Base-by-base conservation (phyloP, 1,140 invertebrate genomes). In the Drosophila truncata region DNA sequence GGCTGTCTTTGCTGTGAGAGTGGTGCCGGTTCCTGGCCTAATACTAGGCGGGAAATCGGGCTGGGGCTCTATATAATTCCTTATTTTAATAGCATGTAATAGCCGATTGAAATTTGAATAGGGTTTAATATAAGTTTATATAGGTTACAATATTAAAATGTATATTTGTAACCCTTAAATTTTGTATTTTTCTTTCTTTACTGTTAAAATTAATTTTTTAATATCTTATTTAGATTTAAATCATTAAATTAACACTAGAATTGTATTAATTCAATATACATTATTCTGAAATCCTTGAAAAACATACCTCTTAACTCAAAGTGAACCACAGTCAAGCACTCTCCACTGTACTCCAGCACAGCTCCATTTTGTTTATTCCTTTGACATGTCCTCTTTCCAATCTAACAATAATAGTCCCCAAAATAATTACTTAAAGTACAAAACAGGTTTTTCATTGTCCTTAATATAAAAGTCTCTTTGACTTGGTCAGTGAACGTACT, bases 1-100 rank as follows among this genome's bases (percentile, higher is more conserved):
- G 23, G 16, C 13, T 42, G 31, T 31, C 47, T 61, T 29, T 59
- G 29, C 46, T 81, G 63, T 23, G 20, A 31, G 23, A 42, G 47
- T 44, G 58, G 7, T 37, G 29, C 2, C 33, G 46, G 29, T 46
- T 29, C 33, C 13, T 41, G 42, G 52, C 42, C 52, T 18, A 33
- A 46, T 27, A 70, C n/a, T 23, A 33, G 42, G 14, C 44, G 11
- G 33, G 37, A 0, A 42, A n/a, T 25, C 31, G 4, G 33, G 20
- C 52, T 13, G 31, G 11, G 7, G 4, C 3, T 8, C 4, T 11
- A 10, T 47, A 10, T 23, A 59, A 39, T 23, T 6, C 6, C 6
- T 3, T 2, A 11, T 55, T 35, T 5, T 23, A n/a, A 16, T n/a
- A n/a, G 33, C 13, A n/a, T n/a, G 33, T 10, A 4, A 39, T 23